Evolutionary conservation across 1,140 invertebrate genomes (phyloP), one percentile per base, ranked within the genome.

Genomic region (Drosophila baimaii): DNA sequence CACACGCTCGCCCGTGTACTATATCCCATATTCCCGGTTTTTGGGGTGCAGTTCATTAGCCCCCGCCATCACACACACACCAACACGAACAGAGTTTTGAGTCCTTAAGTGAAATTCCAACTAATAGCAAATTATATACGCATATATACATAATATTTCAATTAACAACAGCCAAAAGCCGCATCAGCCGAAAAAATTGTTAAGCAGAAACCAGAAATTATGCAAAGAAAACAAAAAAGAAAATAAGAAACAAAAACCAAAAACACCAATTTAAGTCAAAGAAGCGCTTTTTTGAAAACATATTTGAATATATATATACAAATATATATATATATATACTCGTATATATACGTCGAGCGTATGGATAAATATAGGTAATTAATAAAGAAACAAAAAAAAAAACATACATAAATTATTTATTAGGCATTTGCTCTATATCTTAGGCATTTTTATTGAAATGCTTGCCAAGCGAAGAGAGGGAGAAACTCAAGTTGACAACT

Each of bases 391-490:
- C 10, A 39, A 27, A 35, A 31, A 29, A 46, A 1, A 44, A 44
- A 61, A 25, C 31, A 31, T 43, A 46, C 9, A 25, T 54, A 21
- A 37, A 72, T 43, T 49, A 61, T 51, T 66, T 33, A 70, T 81
- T 75, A 72, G 81, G 81, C 81, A 75, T 72, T 81, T 81, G 62
- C 76, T 81, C 43, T 46, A 62, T 74, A 70, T 55, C 59, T 31
- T 71, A 29, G 37, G 79, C 82, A 85, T 86, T 85, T 85, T 86
- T 85, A 86, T 85, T 85, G 82, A 85, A 79, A 86, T 85, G 82
- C 82, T 85, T 85, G 58, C 71, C 63, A 88, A 70, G 41, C 21
- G 62, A 51, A 44, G 41, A 17, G 62, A 51, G 39, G 55, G 27
- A 49, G 17, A 27, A 59, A 54, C 39, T 33, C 21, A 47, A 79